Evolutionary conservation across 2,888 invertebrate genomes (phyloP), one percentile per base, ranked within the genome.

Genomic region (Thymelicus lineola): DNA sequence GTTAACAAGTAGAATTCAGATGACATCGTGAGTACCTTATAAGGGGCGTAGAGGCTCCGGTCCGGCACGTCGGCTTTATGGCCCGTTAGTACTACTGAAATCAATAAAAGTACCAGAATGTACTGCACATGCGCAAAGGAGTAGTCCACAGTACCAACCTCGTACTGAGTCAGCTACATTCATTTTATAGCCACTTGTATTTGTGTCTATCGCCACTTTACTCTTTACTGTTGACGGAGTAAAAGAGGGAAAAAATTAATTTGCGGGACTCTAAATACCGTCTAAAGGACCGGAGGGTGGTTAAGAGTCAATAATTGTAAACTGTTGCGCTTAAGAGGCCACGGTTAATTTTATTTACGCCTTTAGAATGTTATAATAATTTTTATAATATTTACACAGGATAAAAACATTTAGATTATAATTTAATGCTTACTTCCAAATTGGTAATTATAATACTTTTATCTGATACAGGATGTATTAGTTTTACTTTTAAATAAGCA

Each of bases 41-140:
- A 93, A 93, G 90, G 89, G 88, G 87, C 76, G 89, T 87, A 84
- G 87, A 88, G 86, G 84, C 86, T 87, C 83, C 88, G 83, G 92
- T 88, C 90, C 90, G 83, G 91, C 89, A 91, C 91, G 91, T 90
- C 91, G 91, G 86, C 83, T 88, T 89, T 91, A 93, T 94, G 89
- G 94, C 89, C 93, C 94, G 95, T 95, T 95, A 95, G 94, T 94
- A 95, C 95, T 95, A 95, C 95, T 95, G 95, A 95, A 95, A 95
- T 95, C 95, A 95, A 95, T 95, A 95, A 95, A 95, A 95, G 95
- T 94, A 87, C 91, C 89, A 86, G 93, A 94, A 94, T 93, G 92
- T 91, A 91, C 93, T 87, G 94, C 93, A 88, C 94, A 94, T 94
- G 94, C 94, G 94, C 93, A 69, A n/a, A n/a, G n/a, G n/a, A n/a